These are phyloP conservation scores for Mobula birostris DNA, from an alignment of 2,113 vertebrate species.

Conservation along the genomic window DNA sequence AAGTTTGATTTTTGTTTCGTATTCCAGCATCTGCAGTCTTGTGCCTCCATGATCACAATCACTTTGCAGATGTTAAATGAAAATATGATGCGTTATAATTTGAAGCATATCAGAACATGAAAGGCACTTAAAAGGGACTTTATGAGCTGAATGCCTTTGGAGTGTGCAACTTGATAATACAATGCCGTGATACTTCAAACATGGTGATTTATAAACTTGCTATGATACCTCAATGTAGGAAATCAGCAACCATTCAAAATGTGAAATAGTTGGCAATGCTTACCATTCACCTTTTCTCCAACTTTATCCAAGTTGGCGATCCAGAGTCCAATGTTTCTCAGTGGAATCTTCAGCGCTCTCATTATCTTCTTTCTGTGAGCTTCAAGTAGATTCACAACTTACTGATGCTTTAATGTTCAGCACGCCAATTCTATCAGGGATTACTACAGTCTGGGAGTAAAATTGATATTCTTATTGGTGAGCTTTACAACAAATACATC, in stretches of 20 bases:
- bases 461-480: neutral
- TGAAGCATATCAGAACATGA: neutral
- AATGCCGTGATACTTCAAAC: neutral
- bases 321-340: neutral
- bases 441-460: neutral
- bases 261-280: neutral
- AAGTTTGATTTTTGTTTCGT: too few relatives aligned
- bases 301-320: neutral
- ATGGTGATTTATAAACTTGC: neutral
- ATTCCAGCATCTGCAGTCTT: too few relatives aligned
- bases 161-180: neutral
- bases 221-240: neutral
- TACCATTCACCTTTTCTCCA: neutral
- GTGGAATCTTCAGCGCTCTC: neutral
- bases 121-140: neutral
- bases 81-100: too few relatives aligned
- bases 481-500: neutral
- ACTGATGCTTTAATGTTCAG: neutral
- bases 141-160: neutral
- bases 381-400: neutral
- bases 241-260: neutral
- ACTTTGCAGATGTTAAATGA: too few relatives aligned
- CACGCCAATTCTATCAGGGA: neutral
- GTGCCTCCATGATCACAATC: too few relatives aligned
- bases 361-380: neutral